Percentiles rank a stretch among this genome's conserved stretches.
Evolutionary conservation across 2,797 vertebrate species (phyloP).

Genomic region (Rhynchotus rufescens): DNA sequence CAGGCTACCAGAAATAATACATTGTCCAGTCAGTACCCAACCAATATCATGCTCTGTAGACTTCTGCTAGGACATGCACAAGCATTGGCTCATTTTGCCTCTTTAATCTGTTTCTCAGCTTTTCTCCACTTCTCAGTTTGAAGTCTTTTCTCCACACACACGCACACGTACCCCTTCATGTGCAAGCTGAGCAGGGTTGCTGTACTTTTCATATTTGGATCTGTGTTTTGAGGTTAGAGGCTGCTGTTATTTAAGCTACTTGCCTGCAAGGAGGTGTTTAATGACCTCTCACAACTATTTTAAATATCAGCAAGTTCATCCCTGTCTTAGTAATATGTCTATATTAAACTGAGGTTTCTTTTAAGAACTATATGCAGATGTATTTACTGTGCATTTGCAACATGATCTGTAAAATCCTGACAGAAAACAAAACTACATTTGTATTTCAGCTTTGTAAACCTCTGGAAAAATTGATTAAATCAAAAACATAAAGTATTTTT

Average conservation of each 20-base stretch:
- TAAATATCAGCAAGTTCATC: neutral
- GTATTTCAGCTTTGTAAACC: neutral
- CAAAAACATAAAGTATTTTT: conserved; percentile 32
- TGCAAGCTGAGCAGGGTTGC: neutral
- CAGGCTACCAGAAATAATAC: neutral
- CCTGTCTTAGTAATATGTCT: neutral
- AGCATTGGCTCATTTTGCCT: neutral
- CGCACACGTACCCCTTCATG: neutral
- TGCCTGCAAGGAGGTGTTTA: neutral
- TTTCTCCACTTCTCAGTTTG: neutral
- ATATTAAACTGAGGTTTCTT: neutral
- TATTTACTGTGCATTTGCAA: neutral
- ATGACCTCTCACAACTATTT: neutral
- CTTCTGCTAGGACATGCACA: neutral
- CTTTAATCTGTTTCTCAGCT: neutral
- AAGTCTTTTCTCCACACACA: neutral
- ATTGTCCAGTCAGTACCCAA: neutral
- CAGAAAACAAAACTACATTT: neutral
- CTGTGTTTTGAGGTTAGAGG: neutral
- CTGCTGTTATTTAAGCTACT: neutral
- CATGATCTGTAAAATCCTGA: neutral
- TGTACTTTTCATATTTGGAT: neutral
- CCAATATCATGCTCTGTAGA: neutral
- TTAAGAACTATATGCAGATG: neutral
- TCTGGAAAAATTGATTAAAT: conserved; percentile 34